Evolutionary conservation across 2,888 invertebrate species (phyloP), one percentile per base, ranked within the genome.

Genomic region (Campaea margaritaria): DNA sequence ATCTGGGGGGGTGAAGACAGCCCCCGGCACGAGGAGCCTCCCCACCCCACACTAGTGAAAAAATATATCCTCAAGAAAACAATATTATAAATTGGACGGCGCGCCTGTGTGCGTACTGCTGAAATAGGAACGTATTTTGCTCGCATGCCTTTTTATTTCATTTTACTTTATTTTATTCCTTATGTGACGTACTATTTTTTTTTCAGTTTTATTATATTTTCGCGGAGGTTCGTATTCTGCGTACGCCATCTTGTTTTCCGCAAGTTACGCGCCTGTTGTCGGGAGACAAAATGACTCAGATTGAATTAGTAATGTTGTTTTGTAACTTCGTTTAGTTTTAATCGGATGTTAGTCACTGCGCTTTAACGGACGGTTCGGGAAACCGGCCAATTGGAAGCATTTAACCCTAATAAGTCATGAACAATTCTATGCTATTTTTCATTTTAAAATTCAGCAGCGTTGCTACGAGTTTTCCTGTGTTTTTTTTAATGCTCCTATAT

Each of bases 61-160:
- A 92, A 92, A 92, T 91, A 91, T 91, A 91, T 90, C 90, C 87
- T 70, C 82, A 89, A 88, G 91, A 91, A 92, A 92, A 92, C 91
- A 92, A 92, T 92, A 92, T 92, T 92, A 92, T 92, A 92, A 92
- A 92, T 92, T 91, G 91, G 88, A 85, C 78, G 67, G 46, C 70
- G 62, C 71, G 77, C 68, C 72, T 79, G 83, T 85, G 84, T 86
- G 87, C 79, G 82, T 67, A 65, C 64, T 72, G 73, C 70, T 68
- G 72, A 77, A 79, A 79, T 75, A 75, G 75, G 78, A 76, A 79
- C 81, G 86, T 83, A 82, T 84, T 83, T 84, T 72, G 80, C 76
- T 81, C 82, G 75, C 79, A 80, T 83, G 83, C 81, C 82, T 80
- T 84, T 85, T 86, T 83, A 85, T 87, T 87, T 85, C 86, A 88